A percentile compares a stretch with the other conserved stretches of the same genome.
Conservation (phyloP, 2,113 vertebrate genomes). For the Nothoprocta perdicaria region DNA sequence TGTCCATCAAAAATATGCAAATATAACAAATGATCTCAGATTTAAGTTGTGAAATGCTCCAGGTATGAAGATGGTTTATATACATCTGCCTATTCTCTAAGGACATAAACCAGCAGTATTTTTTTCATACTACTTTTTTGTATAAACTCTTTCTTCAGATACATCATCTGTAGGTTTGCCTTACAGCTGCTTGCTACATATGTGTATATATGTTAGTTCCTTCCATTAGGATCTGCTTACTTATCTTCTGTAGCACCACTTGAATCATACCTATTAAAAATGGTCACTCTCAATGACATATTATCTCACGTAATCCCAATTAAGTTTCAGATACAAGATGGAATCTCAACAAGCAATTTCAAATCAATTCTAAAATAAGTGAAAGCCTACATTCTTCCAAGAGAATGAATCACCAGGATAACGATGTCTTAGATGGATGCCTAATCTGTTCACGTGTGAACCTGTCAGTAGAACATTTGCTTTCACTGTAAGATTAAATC, state of each 20-base stretch:
- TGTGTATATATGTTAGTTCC: neutral
- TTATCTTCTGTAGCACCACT: constrained; percentile 39
- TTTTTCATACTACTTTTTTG: neutral
- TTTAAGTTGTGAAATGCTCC: neutral
- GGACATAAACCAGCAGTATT: neutral
- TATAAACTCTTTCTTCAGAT: neutral
- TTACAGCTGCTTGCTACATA: neutral
- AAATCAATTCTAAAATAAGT: constrained; percentile 73
- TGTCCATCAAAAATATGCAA: neutral
- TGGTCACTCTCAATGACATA: constrained; percentile 12
- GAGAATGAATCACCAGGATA: constrained; percentile 75
- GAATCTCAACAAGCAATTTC: constrained; percentile 78
- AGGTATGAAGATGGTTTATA: neutral
- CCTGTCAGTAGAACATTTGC: constrained; percentile 71
- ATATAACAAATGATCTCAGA: neutral
- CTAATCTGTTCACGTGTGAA: constrained; percentile 72
- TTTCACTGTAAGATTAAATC: constrained; percentile 74
- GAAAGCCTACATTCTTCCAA: constrained; percentile 77
- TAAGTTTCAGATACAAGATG: constrained; percentile 76
- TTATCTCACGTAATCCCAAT: constrained; percentile 34
- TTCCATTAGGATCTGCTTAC: constrained; percentile 50
- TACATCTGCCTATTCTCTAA: neutral
- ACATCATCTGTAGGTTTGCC: neutral
- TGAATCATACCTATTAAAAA: constrained; percentile 69
- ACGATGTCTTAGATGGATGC: constrained; percentile 70